Conservation (phyloP, 2,113 vertebrate species). For the Bubo scandiacus region DNA sequence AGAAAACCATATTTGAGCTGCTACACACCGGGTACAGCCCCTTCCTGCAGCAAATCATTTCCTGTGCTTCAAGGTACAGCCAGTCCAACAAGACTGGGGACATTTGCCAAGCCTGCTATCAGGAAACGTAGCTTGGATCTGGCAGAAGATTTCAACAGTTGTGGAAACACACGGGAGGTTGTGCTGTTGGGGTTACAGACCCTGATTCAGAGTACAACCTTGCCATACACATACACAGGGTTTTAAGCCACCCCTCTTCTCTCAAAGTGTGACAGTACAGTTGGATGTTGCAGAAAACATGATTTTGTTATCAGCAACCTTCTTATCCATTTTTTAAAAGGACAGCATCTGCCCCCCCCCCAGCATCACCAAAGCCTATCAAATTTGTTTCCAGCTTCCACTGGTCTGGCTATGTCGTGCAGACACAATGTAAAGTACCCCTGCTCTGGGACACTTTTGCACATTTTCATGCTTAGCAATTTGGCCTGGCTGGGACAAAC, state of each 20-base stretch:
- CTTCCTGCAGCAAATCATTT: slow-evolving; percentile 46
- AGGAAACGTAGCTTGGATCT: not conserved
- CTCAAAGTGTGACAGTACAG: not conserved
- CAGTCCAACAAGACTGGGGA: not conserved
- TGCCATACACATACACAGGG: not conserved
- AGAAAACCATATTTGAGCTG: not conserved
- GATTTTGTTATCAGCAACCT: not conserved
- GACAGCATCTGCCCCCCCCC: not conserved
- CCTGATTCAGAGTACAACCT: not conserved
- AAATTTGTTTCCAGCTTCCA: not conserved
- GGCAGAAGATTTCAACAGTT: not conserved
- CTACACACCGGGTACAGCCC: not conserved
- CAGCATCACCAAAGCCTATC: not conserved
- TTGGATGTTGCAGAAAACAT: not conserved
- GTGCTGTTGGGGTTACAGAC: not conserved
- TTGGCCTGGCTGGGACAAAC: not conserved
- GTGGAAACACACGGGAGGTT: not conserved
- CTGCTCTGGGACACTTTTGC: not conserved
- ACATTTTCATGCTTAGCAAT: not conserved
- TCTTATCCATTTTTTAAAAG: not conserved
- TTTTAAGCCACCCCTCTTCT: not conserved
- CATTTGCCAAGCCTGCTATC: not conserved
- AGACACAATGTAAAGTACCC: not conserved
- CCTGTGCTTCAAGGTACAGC: not conserved
- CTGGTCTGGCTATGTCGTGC: not conserved